Evolutionary conservation across 2,113 vertebrate genomes (phyloP).

Genomic region (Entomyzon cyanotis): DNA sequence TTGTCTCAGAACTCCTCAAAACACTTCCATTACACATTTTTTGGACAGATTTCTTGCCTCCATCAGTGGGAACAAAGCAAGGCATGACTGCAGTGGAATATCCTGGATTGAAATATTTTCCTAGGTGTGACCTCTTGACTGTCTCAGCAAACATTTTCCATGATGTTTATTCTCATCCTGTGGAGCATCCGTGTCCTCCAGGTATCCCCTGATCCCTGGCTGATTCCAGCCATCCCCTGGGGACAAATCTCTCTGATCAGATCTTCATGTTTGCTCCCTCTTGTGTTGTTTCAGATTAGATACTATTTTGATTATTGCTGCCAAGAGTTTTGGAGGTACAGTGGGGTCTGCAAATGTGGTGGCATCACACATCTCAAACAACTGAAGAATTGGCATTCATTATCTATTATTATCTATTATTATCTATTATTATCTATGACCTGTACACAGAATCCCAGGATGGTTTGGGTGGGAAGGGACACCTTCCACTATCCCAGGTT

Average conservation of each 20-base stretch:
- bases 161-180: not conserved
- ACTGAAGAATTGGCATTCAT: not conserved
- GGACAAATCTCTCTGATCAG: not conserved
- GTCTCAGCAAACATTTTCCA: not conserved
- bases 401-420: too few relatives aligned
- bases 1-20: not conserved
- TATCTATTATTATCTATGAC: not conserved
- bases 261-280: not conserved
- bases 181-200: not conserved
- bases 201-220: not conserved
- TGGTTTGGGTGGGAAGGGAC: not conserved
- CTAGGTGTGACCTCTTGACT: not conserved
- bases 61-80: not conserved
- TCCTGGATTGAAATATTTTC: not conserved
- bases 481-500: not conserved
- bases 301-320: not conserved
- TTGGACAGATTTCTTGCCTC: not conserved
- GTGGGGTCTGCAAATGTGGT: not conserved
- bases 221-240: accelerated
- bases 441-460: not conserved
- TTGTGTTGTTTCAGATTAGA: not conserved
- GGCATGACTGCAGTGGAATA: not conserved
- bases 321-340: not conserved
- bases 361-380: not conserved
- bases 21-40: not conserved